Evolutionary conservation across 1,140 invertebrate genomes (phyloP), one percentile per base, ranked within the genome.

Genomic region (Drosophila erecta): DNA sequence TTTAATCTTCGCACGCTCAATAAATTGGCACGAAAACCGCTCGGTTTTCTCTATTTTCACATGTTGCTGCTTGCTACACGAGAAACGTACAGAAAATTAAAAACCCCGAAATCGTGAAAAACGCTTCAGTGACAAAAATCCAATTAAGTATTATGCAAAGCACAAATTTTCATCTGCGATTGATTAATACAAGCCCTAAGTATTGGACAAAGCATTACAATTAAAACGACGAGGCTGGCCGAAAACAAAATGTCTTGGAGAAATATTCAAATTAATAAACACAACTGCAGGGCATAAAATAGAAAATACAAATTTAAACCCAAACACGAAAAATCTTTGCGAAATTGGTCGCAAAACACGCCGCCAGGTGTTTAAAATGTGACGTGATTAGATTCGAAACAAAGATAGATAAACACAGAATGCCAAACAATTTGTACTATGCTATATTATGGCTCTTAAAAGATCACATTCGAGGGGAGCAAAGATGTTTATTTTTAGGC

Each of bases 401-500:
- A 58, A 43, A 17, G 27, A 61, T 61, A 17, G 43, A 73, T 73
- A 62, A 72, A 61, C 69, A 73, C 43, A 49, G 35, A 59, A 59
- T 46, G 22, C 30, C 20, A 71, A 50, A 67, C 67, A 47, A 27
- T 70, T n/a, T 55, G 43, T 47, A n/a, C 35, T 8, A 24, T 37
- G 7, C 24, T 0, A 24, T 24, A 41, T 17, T 38, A 35, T 27
- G 49, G 47, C 50, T 72, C 55, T 62, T 41, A 67, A 51, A 65
- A 67, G 60, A 67, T 67, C 64, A 53, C 64, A 62, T 67, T 38
- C 64, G 12, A 24, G 64, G 64, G 64, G 43, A 47, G 43, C 56
- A 4, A 67, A 67, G 60, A 67, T 67, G 64, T 77, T 77, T 85
- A 86, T 81, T 86, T 85, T 77, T 86, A 70, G 81, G 53, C 47